phyloP scores from a whole-genome alignment of 2,888 invertebrate species.

The Drosophila neutralis region DNA sequence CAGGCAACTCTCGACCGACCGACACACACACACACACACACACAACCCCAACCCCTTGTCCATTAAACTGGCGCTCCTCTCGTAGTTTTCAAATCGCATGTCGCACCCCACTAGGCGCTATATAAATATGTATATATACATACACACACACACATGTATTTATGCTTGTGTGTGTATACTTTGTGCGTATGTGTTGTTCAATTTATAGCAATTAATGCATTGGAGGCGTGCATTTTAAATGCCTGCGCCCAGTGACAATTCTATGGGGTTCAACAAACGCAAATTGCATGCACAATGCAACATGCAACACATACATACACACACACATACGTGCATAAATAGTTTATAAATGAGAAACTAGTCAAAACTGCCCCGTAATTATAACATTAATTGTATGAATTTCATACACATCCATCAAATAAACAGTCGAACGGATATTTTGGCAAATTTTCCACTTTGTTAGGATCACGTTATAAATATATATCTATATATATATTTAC shows the following conservation, averaged over 20 bases:
- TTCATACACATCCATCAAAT: neutral
- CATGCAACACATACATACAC: slow-evolving; percentile 10
- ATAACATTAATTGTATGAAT: neutral
- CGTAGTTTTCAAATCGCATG: slow-evolving; percentile 37
- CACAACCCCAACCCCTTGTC: no score
- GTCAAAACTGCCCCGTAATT: neutral
- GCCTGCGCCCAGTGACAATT: slow-evolving; percentile 55
- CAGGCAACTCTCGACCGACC: slow-evolving; percentile 9
- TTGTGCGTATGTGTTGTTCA: slow-evolving; percentile 35
- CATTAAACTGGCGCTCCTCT: neutral
- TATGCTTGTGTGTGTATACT: neutral
- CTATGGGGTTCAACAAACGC: slow-evolving; percentile 59
- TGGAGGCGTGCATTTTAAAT: slow-evolving; percentile 58
- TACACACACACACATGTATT: neutral
- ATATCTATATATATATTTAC: neutral
- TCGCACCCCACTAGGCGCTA: slow-evolving; percentile 44
- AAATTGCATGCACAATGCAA: slow-evolving; percentile 36
- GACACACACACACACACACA: neutral
- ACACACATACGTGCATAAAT: neutral
- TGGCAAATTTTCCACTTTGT: neutral
- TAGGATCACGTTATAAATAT: neutral
- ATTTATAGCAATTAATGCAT: slow-evolving; percentile 62
- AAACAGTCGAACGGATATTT: neutral
- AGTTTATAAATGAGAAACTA: slow-evolving; percentile 5
- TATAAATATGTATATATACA: neutral